These are phyloP conservation scores for Dicerorhinus sumatrensis DNA, from an alignment of 2,113 vertebrate species.

Conservation along the genomic window DNA sequence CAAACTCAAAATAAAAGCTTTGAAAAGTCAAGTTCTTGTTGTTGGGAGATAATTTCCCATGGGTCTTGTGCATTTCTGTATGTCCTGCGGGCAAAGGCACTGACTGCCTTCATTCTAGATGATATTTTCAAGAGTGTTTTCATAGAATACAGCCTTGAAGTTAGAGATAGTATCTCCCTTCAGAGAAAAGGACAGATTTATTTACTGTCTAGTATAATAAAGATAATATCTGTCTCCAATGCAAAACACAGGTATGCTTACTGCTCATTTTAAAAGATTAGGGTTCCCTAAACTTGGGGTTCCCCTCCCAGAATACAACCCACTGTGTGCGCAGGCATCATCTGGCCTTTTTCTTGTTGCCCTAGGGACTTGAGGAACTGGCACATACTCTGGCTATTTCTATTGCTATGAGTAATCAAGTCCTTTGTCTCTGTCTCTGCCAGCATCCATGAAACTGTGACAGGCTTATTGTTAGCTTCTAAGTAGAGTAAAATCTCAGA, in stretches of 20 bases:
- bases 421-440: background rate
- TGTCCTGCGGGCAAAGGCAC: background rate
- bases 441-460: background rate
- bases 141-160: background rate
- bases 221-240: background rate
- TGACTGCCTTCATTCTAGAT: background rate
- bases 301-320: background rate
- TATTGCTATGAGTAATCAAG: background rate
- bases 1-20: constrained; percentile 24
- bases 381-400: background rate
- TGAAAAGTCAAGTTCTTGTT: background rate
- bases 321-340: background rate
- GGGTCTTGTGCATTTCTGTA: background rate
- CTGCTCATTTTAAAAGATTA: background rate
- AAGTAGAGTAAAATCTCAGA: constrained; percentile 7
- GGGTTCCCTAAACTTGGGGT: background rate
- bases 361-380: background rate
- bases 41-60: background rate
- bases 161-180: background rate
- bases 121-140: background rate
- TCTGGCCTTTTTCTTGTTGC: background rate
- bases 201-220: background rate
- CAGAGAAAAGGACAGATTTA: background rate
- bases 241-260: background rate
- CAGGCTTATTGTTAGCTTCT: background rate